phyloP scores from a whole-genome alignment of 2,888 invertebrate species.

The Nomada fucata region DNA sequence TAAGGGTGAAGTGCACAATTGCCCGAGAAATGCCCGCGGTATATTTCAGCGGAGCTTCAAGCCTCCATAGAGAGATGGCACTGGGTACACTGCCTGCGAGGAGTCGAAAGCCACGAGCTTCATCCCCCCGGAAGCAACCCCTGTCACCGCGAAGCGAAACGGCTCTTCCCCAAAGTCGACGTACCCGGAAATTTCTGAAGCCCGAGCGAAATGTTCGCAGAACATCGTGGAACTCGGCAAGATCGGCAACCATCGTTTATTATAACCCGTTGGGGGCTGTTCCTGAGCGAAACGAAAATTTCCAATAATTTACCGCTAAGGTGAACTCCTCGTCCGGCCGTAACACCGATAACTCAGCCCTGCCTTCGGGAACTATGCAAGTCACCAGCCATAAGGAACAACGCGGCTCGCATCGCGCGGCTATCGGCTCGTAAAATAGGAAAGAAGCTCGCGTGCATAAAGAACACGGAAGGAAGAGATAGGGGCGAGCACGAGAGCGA shows the following conservation, averaged over 20 bases:
- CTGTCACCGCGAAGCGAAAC: too few species aligned
- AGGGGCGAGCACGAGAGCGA: slow-evolving; percentile 51
- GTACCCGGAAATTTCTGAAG: not conserved
- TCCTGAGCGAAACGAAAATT: not conserved
- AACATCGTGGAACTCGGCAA: too few species aligned
- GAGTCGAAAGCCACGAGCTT: slow-evolving; percentile 1
- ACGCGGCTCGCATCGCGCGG: slow-evolving; percentile 12
- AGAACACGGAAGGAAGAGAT: slow-evolving; percentile 68
- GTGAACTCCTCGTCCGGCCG: too few species aligned
- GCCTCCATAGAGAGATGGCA: slow-evolving; percentile 74
- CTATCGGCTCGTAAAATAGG: slow-evolving; percentile 54
- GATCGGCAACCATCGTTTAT: too few species aligned
- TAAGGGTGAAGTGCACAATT: slow-evolving; percentile 24
- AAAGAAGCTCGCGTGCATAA: slow-evolving; percentile 60
- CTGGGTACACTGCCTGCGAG: slow-evolving; percentile 67
- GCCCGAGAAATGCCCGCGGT: slow-evolving; percentile 13
- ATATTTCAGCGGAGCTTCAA: slow-evolving; percentile 56
- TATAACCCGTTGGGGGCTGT: not conserved
- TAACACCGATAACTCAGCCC: not conserved
- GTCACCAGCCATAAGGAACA: slow-evolving; percentile 1
- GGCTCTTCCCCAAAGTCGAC: too few species aligned
- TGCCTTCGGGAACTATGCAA: slow-evolving; percentile 1
- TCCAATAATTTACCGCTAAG: not conserved
- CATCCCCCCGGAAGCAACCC: slow-evolving; percentile 22
- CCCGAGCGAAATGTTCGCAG: not conserved